Evolutionary conservation across 2,113 vertebrate species (phyloP).

Genomic region (Calyptommatus sinebrachiatus): DNA sequence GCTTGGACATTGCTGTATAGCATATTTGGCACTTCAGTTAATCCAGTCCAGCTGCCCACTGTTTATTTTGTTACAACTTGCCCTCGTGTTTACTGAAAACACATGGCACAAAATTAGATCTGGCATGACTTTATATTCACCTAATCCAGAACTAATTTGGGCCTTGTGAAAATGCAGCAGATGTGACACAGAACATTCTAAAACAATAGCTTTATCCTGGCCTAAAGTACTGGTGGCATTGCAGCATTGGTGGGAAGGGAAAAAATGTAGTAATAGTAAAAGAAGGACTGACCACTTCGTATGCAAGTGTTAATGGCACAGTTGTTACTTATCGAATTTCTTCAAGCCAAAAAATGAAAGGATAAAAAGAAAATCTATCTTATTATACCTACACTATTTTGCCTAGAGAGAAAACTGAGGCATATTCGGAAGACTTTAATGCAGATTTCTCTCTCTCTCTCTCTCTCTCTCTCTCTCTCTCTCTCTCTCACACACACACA

Average conservation of each 20-base stretch:
- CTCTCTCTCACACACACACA: too few species aligned
- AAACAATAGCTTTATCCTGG: background rate
- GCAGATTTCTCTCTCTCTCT: background rate
- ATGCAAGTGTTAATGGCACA: conserved; percentile 10
- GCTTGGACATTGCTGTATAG: background rate
- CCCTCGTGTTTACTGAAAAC: conserved; percentile 2
- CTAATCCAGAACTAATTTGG: conserved; percentile 14
- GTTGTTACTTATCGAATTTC: conserved; percentile 10
- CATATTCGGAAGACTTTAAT: background rate
- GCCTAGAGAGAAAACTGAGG: conserved; percentile 14
- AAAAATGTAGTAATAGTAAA: background rate
- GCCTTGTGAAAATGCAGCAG: background rate
- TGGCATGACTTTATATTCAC: background rate
- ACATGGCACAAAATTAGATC: conserved; percentile 6
- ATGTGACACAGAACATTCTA: rapidly evolving
- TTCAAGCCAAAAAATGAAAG: conserved; percentile 2
- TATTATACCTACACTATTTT: conserved; percentile 15
- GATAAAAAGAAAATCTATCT: conserved; percentile 7
- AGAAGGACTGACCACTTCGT: background rate
- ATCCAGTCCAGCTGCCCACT: background rate
- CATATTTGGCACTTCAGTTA: background rate
- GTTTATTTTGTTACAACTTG: conserved; percentile 4
- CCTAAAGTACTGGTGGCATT: background rate
- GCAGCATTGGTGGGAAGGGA: background rate
- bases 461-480: too few species aligned